phyloP scores from a whole-genome alignment of 2,113 vertebrate genomes.

The Albula goreensis region DNA sequence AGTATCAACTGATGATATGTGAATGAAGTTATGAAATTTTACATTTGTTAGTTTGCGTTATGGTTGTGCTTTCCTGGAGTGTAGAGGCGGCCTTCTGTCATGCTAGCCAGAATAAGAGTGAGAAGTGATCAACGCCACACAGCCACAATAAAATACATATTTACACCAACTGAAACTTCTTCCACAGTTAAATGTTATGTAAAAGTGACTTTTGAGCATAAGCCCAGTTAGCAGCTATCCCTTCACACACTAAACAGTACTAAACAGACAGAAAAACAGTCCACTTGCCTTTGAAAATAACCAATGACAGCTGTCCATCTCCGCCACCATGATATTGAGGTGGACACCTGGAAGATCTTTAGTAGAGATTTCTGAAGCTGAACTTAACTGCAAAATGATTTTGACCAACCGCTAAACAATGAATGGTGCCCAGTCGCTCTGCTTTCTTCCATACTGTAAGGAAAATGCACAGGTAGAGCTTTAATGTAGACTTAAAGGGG shows the following conservation, averaged over 20 bases:
- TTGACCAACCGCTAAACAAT: slow-evolving; percentile 53
- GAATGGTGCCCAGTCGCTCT: slow-evolving; percentile 74
- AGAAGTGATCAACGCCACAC: neutral
- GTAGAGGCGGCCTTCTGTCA: neutral
- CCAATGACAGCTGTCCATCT: neutral
- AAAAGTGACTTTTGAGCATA: neutral
- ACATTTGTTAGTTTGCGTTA: neutral
- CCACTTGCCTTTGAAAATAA: neutral
- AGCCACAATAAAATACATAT: neutral
- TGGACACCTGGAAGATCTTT: slow-evolving; percentile 1
- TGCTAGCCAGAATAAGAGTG: neutral
- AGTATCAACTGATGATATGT: neutral
- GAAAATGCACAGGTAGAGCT: too few species aligned
- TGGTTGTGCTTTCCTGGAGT: neutral
- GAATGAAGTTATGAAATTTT: neutral
- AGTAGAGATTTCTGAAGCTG: slow-evolving; percentile 8
- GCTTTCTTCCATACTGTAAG: slow-evolving; percentile 74
- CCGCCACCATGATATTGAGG: slow-evolving; percentile 26
- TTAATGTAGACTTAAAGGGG: too few species aligned
- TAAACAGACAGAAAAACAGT: neutral
- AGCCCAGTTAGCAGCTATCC: neutral
- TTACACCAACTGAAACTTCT: neutral
- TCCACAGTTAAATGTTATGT: neutral
- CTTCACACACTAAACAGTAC: neutral
- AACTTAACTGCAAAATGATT: slow-evolving; percentile 37